Evolutionary conservation across 2,113 vertebrate species (phyloP), one percentile per base, ranked within the genome.

Genomic region (Cololabis saira): DNA sequence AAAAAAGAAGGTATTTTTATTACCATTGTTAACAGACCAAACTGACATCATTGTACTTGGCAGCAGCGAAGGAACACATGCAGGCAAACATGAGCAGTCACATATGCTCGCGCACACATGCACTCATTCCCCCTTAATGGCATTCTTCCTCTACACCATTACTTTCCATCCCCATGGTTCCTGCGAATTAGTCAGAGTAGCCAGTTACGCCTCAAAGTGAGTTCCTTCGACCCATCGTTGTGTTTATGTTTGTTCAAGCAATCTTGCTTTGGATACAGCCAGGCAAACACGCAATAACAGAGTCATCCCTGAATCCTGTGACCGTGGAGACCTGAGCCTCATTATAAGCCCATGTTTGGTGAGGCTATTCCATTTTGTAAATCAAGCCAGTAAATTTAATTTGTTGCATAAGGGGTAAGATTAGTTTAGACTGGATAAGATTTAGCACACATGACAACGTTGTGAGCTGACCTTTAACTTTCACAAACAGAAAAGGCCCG

Each of bases 81-180:
- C 33, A 37, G 33, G 10, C 33, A 7, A 37, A 37, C 33, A 37
- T 11, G 6, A 37, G 33, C 33, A 37, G 33, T 37, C 33, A 27
- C 24, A 27, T 27, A 27, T 27, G 24, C 24, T 27, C 24, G 24
- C 24, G 6, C 33, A 37, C 33, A 37, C 33, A 37, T 37, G 33
- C 33, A 37, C 33, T 37, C 33, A 37, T 7, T 37, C 33, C 5
- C 19, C 42, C 15, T 74, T 78, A 84, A 82, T 59, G 56, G 61
- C 56, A 41, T 75, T 74, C 67, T 73, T 84, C 58, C 82, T 83
- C 59, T 52, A 78, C 65, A 76, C 74, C 72, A 69, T 67, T 68
- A 71, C 57, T 87, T 89, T 87, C 81, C 81, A 76, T 69, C 21
- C 61, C 61, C 58, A 19, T 61, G 63, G 66, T 83, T 82, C 86